Conservation (phyloP, 2,113 vertebrate species). For the Cheirogaleus medius region DNA sequence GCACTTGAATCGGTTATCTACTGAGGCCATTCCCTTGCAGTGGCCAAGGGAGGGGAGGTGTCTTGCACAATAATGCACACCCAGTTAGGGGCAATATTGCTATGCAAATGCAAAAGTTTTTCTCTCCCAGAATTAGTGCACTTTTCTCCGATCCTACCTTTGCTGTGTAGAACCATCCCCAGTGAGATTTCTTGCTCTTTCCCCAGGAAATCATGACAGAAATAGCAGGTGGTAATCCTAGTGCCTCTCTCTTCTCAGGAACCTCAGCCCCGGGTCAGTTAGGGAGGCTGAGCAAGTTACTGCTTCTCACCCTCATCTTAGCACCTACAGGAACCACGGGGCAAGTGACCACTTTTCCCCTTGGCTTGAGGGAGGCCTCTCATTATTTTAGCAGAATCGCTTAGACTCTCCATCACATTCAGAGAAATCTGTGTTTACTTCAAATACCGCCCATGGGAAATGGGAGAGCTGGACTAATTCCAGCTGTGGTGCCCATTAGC, state of each 20-base stretch:
- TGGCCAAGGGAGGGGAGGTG: background rate
- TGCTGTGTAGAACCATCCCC: background rate
- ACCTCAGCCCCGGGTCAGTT: background rate
- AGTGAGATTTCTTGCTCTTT: background rate
- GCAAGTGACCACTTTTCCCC: fast-evolving
- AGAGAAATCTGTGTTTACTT: background rate
- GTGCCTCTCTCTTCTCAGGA: background rate
- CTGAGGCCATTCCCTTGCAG: background rate
- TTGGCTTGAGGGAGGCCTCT: background rate
- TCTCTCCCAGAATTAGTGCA: background rate
- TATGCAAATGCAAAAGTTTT: background rate
- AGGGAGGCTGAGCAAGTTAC: background rate
- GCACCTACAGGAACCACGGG: background rate
- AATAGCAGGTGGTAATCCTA: background rate
- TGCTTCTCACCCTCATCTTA: background rate
- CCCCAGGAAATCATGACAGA: background rate
- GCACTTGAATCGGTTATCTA: background rate
- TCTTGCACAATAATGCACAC: background rate
- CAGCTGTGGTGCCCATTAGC: background rate
- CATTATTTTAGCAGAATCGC: background rate
- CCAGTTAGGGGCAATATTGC: background rate
- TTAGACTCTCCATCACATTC: background rate
- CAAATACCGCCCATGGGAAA: background rate
- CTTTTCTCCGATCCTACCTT: background rate
- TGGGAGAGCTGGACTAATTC: background rate